Evolutionary conservation across 64 coral and sea anemone species (phyloP).

Genomic region (Pachyseris speciosa): DNA sequence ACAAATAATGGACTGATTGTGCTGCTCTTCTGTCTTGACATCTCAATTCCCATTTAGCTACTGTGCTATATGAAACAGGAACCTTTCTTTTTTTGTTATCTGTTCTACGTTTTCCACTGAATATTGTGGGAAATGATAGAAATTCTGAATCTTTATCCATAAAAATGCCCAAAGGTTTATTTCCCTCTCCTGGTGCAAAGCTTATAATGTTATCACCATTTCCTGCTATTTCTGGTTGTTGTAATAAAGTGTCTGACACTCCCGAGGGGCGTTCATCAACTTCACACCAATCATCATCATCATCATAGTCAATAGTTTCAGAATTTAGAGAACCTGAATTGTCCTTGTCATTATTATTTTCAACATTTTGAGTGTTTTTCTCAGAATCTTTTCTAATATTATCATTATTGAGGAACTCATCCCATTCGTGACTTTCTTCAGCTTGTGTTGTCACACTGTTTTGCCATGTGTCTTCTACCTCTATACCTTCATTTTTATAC

Average conservation of each 20-base stretch:
- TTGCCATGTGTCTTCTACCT: neutral
- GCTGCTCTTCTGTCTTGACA: conserved; percentile 75
- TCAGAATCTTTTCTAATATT: no score
- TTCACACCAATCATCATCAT: conserved; percentile 62
- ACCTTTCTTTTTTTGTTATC: conserved; percentile 38
- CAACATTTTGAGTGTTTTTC: neutral
- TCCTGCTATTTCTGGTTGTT: conserved; percentile 44
- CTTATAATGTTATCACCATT: conserved; percentile 64
- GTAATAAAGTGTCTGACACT: conserved; percentile 46
- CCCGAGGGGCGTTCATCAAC: conserved; percentile 47
- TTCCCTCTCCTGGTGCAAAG: conserved; percentile 78
- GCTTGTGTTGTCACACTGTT: neutral
- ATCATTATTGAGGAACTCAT: no score
- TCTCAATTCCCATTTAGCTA: conserved; percentile 75
- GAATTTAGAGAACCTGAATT: no score
- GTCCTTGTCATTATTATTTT: no score
- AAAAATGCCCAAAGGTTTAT: conserved; percentile 71
- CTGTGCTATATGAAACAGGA: conserved; percentile 77
- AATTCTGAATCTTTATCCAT: conserved; percentile 79
- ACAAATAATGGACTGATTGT: conserved; percentile 46
- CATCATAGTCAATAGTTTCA: no score
- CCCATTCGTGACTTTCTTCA: no score
- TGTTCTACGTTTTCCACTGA: conserved; percentile 69
- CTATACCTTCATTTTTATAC: conserved; percentile 33
- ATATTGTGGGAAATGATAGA: conserved; percentile 82